phyloP scores from a whole-genome alignment of 1,140 invertebrate species.

The Steinernema khuongi region DNA sequence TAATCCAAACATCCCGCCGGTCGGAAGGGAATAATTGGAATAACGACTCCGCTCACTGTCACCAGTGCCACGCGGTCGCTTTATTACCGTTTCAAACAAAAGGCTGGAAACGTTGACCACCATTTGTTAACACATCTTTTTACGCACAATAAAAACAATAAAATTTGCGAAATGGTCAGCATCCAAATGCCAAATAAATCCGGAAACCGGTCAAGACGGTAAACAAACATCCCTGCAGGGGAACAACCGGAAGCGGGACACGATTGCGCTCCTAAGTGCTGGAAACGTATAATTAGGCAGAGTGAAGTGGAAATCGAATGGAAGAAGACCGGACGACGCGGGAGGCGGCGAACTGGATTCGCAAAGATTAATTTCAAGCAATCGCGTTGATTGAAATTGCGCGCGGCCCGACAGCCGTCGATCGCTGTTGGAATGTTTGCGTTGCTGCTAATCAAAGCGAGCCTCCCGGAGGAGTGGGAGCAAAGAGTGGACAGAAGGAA shows the following conservation, averaged over 20 bases:
- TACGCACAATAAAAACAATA: no score
- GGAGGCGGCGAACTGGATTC: neutral
- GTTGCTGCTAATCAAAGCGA: neutral
- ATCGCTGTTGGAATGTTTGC: slow-evolving; percentile 8
- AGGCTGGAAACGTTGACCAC: neutral
- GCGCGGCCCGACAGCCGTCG: neutral
- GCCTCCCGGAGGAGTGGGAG: neutral
- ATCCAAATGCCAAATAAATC: neutral
- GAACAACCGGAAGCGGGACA: neutral
- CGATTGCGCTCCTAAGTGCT: no score
- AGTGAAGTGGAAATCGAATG: neutral
- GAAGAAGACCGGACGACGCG: neutral
- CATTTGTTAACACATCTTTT: no score
- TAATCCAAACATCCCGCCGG: neutral
- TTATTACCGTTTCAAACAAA: neutral
- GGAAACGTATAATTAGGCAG: neutral
- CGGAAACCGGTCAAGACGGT: no score
- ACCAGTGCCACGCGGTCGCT: neutral
- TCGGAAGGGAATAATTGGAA: neutral
- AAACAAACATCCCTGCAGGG: neutral
- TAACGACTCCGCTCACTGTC: neutral
- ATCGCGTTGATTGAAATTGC: slow-evolving; percentile 6
- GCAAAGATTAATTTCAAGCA: slow-evolving; percentile 8
- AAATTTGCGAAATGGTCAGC: neutral
- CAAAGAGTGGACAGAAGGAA: neutral